Base-by-base conservation (phyloP, 2,888 invertebrate species). In the Invenusta paracnida region DNA sequence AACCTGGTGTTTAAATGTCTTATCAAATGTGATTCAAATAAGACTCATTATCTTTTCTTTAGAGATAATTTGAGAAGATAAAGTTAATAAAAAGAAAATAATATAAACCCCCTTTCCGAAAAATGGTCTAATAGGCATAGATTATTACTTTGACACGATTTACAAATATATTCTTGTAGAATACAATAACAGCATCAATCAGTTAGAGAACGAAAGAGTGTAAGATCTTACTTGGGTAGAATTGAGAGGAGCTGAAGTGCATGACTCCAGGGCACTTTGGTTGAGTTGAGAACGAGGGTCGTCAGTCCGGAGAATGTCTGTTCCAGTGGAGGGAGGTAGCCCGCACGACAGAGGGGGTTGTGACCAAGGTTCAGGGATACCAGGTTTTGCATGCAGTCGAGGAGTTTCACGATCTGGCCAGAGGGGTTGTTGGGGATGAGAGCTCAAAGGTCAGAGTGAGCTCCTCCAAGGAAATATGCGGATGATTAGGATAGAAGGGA, bases 321-420 rank as follows among this genome's bases (percentile, higher is more conserved):
- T 0, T 17, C 79, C 13, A 28, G 83, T 5, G 28, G n/a, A n/a
- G 29, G 11, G 13, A 81, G 82, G 30, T 31, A 85, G 85, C 2
- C 29, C 5, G 79, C 85, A 87, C 29, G 88, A 86, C 84, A 29
- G 23, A 90, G 96, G 92, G 87, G 94, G 92, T 97, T 97, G 92
- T 96, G 96, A 91, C 96, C 96, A 88, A 97, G 92, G 91, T 97
- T 97, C 83, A 97, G 94, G 92, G 97, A 96, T 90, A 95, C 94
- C 87, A 97, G 94, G 88, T 94, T 94, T 30, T 96, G 96, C 93
- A 96, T 95, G 90, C 95, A 94, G 90, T 94, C 94, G 87, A 97
- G 92, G 89, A 97, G 95, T 87, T 94, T 94, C 90, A 96, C 95
- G 29, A 97, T 94, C 95, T 95, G 90, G 84, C 90, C 90, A 81